Evolutionary conservation across 2,797 vertebrate species (phyloP).

Genomic region (Craterocephalus amniculus): DNA sequence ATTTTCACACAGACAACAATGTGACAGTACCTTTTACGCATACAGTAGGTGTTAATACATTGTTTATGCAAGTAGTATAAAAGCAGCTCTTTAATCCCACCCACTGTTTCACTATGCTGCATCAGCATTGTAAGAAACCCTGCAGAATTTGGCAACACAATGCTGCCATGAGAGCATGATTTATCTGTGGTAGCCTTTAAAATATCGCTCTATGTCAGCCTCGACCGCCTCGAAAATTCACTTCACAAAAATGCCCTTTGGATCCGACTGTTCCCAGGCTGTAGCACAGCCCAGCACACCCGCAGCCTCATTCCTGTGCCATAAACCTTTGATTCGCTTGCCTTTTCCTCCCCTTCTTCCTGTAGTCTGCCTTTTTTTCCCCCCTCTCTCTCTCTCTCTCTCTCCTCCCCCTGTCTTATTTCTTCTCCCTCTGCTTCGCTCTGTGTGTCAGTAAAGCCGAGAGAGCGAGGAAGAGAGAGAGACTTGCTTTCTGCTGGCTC

Average conservation of each 20-base stretch:
- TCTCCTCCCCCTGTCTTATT: slow-evolving; percentile 70
- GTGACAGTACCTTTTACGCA: neutral
- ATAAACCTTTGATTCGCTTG: slow-evolving; percentile 64
- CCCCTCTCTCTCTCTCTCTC: slow-evolving; percentile 51
- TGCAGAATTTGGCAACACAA: slow-evolving; percentile 66
- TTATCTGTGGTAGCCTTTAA: slow-evolving; percentile 52
- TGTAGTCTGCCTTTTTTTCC: slow-evolving; percentile 51
- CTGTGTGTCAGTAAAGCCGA: slow-evolving; percentile 75
- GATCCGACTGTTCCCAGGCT: slow-evolving; percentile 50
- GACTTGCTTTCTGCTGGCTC: slow-evolving; percentile 82
- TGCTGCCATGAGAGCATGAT: slow-evolving; percentile 47
- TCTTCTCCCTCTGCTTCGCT: slow-evolving; percentile 62
- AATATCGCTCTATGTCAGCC: slow-evolving; percentile 49
- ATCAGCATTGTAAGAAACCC: slow-evolving; percentile 64
- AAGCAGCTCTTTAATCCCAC: slow-evolving; percentile 55
- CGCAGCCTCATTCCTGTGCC: slow-evolving; percentile 52
- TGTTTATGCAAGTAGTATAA: slow-evolving; percentile 51
- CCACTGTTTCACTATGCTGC: slow-evolving; percentile 64
- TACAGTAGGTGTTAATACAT: slow-evolving; percentile 43
- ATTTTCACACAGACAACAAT: neutral
- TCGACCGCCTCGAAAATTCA: slow-evolving; percentile 36
- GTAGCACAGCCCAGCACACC: slow-evolving; percentile 44
- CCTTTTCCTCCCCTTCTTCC: slow-evolving; percentile 52
- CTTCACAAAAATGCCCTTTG: slow-evolving; percentile 46
- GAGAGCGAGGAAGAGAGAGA: slow-evolving; percentile 61